Percentiles rank a stretch among this genome's conserved stretches.
Evolutionary conservation across 2,113 vertebrate species (phyloP).

Genomic region (Motacilla alba): DNA sequence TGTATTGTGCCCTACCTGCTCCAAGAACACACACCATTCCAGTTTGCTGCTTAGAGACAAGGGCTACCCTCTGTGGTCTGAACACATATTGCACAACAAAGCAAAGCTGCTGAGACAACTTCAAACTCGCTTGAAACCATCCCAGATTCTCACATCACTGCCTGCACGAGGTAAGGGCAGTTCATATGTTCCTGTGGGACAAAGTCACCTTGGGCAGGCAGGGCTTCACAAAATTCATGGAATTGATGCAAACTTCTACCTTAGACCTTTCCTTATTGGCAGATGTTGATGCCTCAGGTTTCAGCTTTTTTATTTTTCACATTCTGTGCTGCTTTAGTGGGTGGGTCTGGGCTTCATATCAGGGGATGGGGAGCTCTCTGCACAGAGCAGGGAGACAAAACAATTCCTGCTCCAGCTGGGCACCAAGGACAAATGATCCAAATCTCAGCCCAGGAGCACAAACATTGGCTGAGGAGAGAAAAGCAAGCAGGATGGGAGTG

Average conservation of each 20-base stretch:
- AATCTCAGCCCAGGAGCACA: no score
- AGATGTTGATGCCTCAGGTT: not conserved
- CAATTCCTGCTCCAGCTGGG: no score
- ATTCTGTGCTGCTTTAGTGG: not conserved
- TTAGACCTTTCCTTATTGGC: not conserved
- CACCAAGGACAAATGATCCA: no score
- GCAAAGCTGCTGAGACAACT: not conserved
- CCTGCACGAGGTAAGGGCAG: not conserved
- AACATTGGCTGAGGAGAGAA: no score
- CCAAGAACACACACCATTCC: not conserved
- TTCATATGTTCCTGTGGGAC: rapidly evolving
- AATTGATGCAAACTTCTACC: not conserved
- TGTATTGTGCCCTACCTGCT: not conserved
- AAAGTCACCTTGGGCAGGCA: not conserved
- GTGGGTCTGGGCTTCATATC: not conserved
- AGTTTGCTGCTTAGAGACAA: not conserved
- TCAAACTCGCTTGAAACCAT: not conserved
- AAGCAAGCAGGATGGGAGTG: no score
- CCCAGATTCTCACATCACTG: not conserved
- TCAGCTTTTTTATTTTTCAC: not conserved
- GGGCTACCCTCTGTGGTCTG: conserved; percentile 11
- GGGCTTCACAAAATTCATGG: not conserved
- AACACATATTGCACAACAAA: not conserved
- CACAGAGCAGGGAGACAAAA: no score
- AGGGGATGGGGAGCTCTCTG: not conserved